A percentile compares a stretch with the other conserved stretches of the same genome.
Evolutionary conservation across 2,797 vertebrate genomes (phyloP).

Genomic region (Rhinogobio ventralis): DNA sequence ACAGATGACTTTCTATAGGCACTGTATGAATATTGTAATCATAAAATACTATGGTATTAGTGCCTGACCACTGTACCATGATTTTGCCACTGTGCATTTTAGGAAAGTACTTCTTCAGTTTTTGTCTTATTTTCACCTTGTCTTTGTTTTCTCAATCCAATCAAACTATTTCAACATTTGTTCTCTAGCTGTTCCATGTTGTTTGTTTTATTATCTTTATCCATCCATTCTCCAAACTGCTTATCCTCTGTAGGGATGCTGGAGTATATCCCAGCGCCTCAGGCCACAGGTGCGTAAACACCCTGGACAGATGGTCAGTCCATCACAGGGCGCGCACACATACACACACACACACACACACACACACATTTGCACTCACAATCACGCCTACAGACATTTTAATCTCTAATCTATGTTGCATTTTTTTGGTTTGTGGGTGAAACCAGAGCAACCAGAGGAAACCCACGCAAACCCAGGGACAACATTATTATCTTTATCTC

Average conservation of each 20-base stretch:
- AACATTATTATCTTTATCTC: not conserved
- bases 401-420: not conserved
- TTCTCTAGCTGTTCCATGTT: not conserved
- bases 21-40: not conserved
- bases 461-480: not conserved
- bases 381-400: not conserved
- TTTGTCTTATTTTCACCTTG: not conserved
- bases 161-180: not conserved
- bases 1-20: too few species aligned
- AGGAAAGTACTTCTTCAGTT: not conserved
- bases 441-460: not conserved
- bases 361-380: not conserved
- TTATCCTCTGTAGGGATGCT: constrained; percentile 4
- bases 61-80: not conserved
- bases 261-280: not conserved
- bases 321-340: not conserved
- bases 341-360: not conserved
- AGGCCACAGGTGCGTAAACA: not conserved
- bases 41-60: not conserved
- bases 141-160: not conserved
- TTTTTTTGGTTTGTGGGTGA: not conserved
- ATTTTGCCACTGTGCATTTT: not conserved
- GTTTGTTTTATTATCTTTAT: not conserved
- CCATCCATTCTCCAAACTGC: not conserved
- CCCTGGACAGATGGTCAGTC: not conserved